Percentiles rank a stretch among this genome's conserved stretches.
These are phyloP conservation scores for Cantharis rustica DNA, from an alignment of 2,888 invertebrate species.

Conservation along the genomic window DNA sequence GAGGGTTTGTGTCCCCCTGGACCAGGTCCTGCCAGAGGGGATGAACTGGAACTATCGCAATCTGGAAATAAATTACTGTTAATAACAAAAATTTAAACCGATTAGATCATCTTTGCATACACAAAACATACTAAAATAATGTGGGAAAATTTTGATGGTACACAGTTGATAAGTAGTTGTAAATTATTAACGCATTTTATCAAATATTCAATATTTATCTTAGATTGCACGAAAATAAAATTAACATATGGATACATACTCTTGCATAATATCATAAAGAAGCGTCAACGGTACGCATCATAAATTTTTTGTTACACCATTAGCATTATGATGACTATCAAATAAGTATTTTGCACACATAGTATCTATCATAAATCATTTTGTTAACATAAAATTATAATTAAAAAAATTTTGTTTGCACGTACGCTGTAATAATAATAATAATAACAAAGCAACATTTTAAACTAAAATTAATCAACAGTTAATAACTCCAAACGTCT, in stretches of 20 bases:
- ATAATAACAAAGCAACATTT: background rate
- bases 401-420: background rate
- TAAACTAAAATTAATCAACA: background rate
- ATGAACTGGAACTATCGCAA: slow-evolving; percentile 47
- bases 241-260: slow-evolving; percentile 1
- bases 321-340: background rate
- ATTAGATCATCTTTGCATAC: background rate
- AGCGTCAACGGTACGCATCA: background rate
- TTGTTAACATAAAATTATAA: background rate
- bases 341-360: background rate
- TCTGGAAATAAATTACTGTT: slow-evolving; percentile 34
- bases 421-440: too few species aligned
- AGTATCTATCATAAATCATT: background rate
- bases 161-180: background rate
- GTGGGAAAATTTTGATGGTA: background rate
- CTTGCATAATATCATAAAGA: background rate
- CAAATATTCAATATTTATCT: slow-evolving; percentile 2
- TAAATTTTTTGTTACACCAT: background rate
- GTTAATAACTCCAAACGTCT: background rate
- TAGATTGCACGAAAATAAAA: background rate
- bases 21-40: slow-evolving; percentile 52
- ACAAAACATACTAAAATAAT: background rate
- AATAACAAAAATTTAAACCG: background rate
- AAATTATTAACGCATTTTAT: background rate
- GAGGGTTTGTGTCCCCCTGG: slow-evolving; percentile 76